A percentile compares a stretch with the other conserved stretches of the same genome.
Evolutionary conservation across 2,113 vertebrate genomes (phyloP).

Genomic region (Spea bombifrons): DNA sequence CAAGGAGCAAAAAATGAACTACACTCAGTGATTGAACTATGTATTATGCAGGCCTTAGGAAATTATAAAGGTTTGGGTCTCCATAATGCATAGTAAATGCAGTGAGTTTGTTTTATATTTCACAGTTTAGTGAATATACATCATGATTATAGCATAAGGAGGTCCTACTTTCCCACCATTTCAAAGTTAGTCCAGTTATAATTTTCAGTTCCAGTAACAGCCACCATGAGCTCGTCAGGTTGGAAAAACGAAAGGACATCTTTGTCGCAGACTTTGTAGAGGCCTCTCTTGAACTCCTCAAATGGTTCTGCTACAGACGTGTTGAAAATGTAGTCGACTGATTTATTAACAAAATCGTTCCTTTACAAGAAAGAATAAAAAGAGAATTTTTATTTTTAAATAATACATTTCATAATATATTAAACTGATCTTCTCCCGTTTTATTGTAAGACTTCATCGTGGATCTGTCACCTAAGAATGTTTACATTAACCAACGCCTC

Average conservation of each 20-base stretch:
- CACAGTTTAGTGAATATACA: too few species aligned
- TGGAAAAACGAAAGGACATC: conserved; percentile 69
- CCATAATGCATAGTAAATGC: too few species aligned
- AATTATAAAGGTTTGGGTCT: too few species aligned
- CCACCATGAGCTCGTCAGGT: conserved; percentile 70
- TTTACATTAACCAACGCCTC: too few species aligned
- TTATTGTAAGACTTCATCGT: too few species aligned
- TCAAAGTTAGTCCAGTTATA: conserved; percentile 76
- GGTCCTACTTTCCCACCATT: conserved; percentile 58
- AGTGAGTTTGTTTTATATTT: too few species aligned
- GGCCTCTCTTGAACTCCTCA: conserved; percentile 73
- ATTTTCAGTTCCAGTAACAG: conserved; percentile 68
- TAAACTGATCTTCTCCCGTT: too few species aligned
- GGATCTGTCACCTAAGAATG: too few species aligned
- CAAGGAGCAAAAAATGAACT: too few species aligned
- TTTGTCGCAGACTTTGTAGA: conserved; percentile 72
- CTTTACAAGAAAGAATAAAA: conserved; percentile 56
- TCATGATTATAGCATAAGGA: not conserved
- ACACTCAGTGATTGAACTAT: too few species aligned
- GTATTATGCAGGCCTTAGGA: too few species aligned
- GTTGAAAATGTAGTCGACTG: conserved; percentile 70
- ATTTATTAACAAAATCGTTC: conserved; percentile 67
- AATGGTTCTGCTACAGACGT: conserved; percentile 69
- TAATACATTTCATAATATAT: too few species aligned
- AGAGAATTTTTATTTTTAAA: not conserved